Base-by-base conservation (phyloP, 2,888 invertebrate species). In the Rapana venosa region DNA sequence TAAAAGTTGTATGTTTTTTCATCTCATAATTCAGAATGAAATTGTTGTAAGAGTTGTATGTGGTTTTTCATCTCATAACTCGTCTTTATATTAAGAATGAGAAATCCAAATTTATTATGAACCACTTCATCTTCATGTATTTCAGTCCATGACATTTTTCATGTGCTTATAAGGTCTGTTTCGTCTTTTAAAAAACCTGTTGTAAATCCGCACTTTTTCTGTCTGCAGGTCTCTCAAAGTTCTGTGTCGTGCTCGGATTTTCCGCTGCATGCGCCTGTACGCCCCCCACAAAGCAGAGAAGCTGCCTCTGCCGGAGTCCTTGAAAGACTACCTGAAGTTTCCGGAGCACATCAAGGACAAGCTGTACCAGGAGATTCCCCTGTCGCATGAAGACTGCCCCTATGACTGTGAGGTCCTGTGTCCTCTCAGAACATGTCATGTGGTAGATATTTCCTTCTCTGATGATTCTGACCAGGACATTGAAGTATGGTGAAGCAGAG, bases 341-440 rank as follows among this genome's bases (percentile, higher is more conserved):
- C 93, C 92, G 15, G 93, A 95, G 70, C 92, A 93, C 88, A 92
- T 95, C 11, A 94, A 93, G 70, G 93, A 93, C 0, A 91, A 93
- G 30, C 93, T 94, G 88, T 95, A 93, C 90, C 58, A 87, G 6
- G 88, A 92, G 87, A 92, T 91, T 4, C 91, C 92, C 0, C 90
- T 95, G 30, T 91, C 93, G 70, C 70, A 91, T 4, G 90, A 90
- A 22, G 94, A 94, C n/a, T 95, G 95, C 90, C 95, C 95, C 5
- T 94, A 92, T 87, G 94, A 95, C 81, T 95, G 95, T 90, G 92
- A 93, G 6, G 91, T 93, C 8, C 90, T 91, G 13, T 95, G 95
- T 91, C 87, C 93, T 0, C 90, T 92, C 66, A 91, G 91, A 77
- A 92, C 94, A 56, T 95, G 95, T 90, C 94, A 94, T 1, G 93